Conservation (phyloP, 2,797 vertebrate genomes). For the Sebastes goodei region DNA sequence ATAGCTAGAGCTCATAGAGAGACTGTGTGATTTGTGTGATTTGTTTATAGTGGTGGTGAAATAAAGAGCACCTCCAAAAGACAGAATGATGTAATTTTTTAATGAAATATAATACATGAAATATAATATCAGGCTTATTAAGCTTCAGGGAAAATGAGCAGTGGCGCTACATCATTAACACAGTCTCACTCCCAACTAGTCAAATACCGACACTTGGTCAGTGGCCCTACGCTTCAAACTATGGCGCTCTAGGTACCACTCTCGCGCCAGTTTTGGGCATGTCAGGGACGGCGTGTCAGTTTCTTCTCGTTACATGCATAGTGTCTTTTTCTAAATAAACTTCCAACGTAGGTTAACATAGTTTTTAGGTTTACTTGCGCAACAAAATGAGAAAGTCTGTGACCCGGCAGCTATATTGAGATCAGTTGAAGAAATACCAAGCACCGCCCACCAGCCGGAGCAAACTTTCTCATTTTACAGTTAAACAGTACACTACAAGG, state of each 20-base stretch:
- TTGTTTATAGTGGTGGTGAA: not conserved
- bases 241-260: not conserved
- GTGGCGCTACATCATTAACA: not conserved
- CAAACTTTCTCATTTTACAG: not conserved
- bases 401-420: too few relatives aligned
- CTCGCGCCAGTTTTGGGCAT: fast-evolving
- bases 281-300: not conserved
- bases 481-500: not conserved
- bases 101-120: not conserved
- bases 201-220: not conserved
- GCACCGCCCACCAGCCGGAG: fast-evolving
- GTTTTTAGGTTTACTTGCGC: not conserved
- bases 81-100: not conserved
- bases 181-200: too few relatives aligned
- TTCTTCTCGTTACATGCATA: not conserved
- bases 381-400: not conserved
- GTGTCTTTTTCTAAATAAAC: not conserved
- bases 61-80: not conserved
- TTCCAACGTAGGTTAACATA: not conserved
- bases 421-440: too few relatives aligned
- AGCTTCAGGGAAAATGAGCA: not conserved
- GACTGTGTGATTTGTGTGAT: not conserved
- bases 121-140: not conserved
- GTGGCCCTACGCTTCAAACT: not conserved
- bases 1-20: not conserved